Base-by-base conservation (phyloP, 2,888 invertebrate genomes). In the Lasioglossum calceatum region DNA sequence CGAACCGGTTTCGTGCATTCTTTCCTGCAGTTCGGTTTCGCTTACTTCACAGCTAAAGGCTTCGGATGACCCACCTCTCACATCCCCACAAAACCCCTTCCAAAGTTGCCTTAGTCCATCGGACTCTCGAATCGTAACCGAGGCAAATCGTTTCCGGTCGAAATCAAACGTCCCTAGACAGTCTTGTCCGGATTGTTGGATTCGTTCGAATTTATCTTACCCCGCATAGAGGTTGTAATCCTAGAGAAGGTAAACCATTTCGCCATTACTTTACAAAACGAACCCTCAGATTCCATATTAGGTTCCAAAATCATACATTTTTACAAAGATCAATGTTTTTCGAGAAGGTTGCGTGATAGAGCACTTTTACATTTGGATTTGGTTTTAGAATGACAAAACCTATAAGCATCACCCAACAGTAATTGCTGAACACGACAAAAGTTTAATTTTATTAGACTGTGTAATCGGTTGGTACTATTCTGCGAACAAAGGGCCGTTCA, bases 101-200 rank as follows among this genome's bases (percentile, higher is more conserved):
- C 7, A 84, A 58, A 39, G 75, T 90, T 85, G 73, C 82, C 82
- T 90, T 87, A 90, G 82, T 90, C 85, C 87, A 72, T 36, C 23
- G 19, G 36, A 36, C 0, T 32, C 67, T 23, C 10, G 8, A 23
- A 23, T 54, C 54, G 23, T n/a, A 58, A 58, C n/a, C 58, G 3
- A 3, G 10, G 10, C 23, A 54, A 23, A 54, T 54, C 54, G 54
- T 10, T 70, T 67, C 16, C 32, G 58, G n/a, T 58, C 58, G 58
- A n/a, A n/a, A n/a, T n/a, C n/a, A 12, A 36, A 36, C 1, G 19
- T 39, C 23, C 1, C 16, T 32, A 5, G 32, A 32, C 32, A 61
- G 27, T 14, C 61, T 27, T 16, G 16, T 32, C 5, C 7, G 5
- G 16, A 64, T 27, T 7, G 16, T 64, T 5, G 32, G 32, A 12